phyloP scores from a whole-genome alignment of 2,113 vertebrate species.

The Melanocharis versteri region DNA sequence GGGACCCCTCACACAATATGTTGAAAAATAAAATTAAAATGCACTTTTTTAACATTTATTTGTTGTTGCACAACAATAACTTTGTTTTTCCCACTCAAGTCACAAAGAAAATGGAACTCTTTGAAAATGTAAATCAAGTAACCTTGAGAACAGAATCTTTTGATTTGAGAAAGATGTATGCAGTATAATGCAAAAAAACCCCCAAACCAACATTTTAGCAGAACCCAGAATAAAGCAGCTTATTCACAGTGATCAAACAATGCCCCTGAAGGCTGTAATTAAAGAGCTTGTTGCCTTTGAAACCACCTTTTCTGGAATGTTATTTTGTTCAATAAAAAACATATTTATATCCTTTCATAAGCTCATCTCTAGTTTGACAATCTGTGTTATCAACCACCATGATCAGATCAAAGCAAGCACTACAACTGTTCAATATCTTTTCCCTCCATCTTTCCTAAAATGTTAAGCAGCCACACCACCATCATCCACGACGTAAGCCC shows the following conservation, averaged over 20 bases:
- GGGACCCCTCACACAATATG: not conserved
- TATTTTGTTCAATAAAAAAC: conserved; percentile 65
- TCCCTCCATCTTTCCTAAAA: conserved; percentile 27
- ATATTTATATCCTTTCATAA: conserved; percentile 67
- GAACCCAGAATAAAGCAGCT: conserved; percentile 61
- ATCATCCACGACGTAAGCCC: not conserved
- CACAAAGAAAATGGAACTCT: conserved; percentile 18
- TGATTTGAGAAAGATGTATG: conserved; percentile 50
- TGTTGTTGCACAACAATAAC: not conserved
- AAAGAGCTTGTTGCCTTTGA: conserved; percentile 70
- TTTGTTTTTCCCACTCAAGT: not conserved
- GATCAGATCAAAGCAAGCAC: conserved; percentile 51
- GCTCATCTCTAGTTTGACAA: conserved; percentile 53
- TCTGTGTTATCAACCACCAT: conserved; percentile 32
- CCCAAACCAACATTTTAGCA: conserved; percentile 27
- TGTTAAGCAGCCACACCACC: not conserved
- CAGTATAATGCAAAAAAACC: not conserved
- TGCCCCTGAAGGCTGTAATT: conserved; percentile 66
- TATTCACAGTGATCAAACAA: conserved; percentile 72
- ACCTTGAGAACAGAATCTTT: conserved; percentile 55
- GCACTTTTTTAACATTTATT: not conserved
- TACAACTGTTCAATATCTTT: conserved; percentile 37
- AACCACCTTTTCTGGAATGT: conserved; percentile 65
- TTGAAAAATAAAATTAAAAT: not conserved
- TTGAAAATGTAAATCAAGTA: conserved; percentile 49